Evolutionary conservation across 2,113 vertebrate species (phyloP), one percentile per base, ranked within the genome.

Genomic region (Choloepus hoffmanni): DNA sequence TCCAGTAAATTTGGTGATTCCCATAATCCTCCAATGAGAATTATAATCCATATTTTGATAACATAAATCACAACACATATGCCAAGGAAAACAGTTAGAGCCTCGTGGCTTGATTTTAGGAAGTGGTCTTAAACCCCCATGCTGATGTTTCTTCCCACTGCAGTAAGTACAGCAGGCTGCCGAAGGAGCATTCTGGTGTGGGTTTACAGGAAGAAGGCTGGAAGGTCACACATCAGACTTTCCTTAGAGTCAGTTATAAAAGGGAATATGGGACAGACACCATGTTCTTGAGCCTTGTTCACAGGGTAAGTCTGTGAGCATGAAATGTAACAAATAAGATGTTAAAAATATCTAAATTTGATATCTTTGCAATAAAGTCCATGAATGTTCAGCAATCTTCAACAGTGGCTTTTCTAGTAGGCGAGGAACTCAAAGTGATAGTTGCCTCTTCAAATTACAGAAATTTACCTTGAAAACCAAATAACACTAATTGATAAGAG

Each of bases 41-140:
- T 83, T 79, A 30, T 8, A 91, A 62, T 68, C 74, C 36, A 89
- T 40, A 76, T 92, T 95, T 83, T 95, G 87, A 84, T 90, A 78
- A 48, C 33, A 43, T 81, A 92, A 86, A 65, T 87, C 63, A 84
- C 36, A 73, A 92, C 26, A 95, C 14, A 82, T 5, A 12, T 23
- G 23, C 78, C 86, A 86, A 55, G 12, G 53, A 81, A 96, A 96
- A 83, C 78, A 86, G 79, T 92, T 79, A 96, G 58, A 79, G 93
- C 36, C 81, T 53, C 70, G 36, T 93, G 72, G 45, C 43, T 94
- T 92, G 77, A 65, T 87, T 89, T 95, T 85, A 91, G 60, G 68
- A 91, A 79, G 89, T 30, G 84, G 45, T 72, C 55, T 72, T 72
- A 63, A 73, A 68, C 76, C 60, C 23, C 18, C 26, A 48, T 95